A percentile compares a stretch with the other conserved stretches of the same genome.
phyloP scores from a whole-genome alignment of 2,797 vertebrate species.

The Leptatherina wallacei region DNA sequence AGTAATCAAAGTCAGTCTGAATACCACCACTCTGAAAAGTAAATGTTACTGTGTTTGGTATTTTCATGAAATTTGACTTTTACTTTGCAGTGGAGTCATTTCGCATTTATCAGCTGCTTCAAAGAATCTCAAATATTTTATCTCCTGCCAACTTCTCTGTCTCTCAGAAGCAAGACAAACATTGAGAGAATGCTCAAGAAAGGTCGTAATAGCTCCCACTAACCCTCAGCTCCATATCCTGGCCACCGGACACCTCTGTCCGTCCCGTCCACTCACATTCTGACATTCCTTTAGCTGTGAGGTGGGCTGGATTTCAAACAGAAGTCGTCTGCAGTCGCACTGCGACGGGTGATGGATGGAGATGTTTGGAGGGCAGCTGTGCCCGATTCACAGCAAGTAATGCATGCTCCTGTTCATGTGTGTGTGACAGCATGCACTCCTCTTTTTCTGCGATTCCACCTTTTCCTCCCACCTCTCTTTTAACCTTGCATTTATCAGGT shows the following conservation, averaged over 20 bases:
- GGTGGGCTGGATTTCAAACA: slow-evolving; percentile 31
- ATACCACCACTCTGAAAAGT: background rate
- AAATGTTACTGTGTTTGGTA: background rate
- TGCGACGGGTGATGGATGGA: slow-evolving; percentile 73
- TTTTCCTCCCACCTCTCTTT: slow-evolving; percentile 48
- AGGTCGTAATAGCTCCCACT: slow-evolving; percentile 4
- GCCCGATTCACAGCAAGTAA: slow-evolving; percentile 27
- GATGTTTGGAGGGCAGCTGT: slow-evolving; percentile 67
- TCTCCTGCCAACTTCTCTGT: background rate
- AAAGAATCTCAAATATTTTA: background rate
- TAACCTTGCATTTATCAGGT: slow-evolving; percentile 54
- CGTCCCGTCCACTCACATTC: slow-evolving; percentile 10
- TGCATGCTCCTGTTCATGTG: slow-evolving; percentile 6
- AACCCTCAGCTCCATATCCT: slow-evolving; percentile 31
- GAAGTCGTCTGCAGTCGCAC: slow-evolving; percentile 45
- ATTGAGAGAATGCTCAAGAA: background rate
- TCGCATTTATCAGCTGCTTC: background rate
- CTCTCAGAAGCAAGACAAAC: background rate
- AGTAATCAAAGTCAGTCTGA: background rate
- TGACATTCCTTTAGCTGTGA: slow-evolving; percentile 29
- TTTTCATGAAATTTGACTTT: background rate
- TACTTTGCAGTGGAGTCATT: background rate
- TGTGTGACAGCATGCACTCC: slow-evolving; percentile 11
- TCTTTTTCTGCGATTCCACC: slow-evolving; percentile 41
- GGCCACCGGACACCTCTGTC: slow-evolving; percentile 9